A percentile compares a stretch with the other conserved stretches of the same genome.
Evolutionary conservation across 2,888 invertebrate species (phyloP).

Genomic region (Pelosia muscerda): DNA sequence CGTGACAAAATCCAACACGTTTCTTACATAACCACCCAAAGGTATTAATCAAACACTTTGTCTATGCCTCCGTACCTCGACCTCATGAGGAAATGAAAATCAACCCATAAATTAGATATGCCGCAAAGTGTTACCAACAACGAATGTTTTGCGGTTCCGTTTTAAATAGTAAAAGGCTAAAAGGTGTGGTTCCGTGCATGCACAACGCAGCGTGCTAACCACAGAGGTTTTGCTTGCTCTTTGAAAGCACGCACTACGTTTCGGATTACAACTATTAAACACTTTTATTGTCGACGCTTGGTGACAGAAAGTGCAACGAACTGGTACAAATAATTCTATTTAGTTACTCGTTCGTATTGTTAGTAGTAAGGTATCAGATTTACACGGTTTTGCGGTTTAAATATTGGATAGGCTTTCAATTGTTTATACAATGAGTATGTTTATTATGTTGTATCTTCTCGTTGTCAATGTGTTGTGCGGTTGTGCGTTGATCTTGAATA

Average conservation of each 20-base stretch:
- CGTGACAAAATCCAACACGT: slow-evolving; percentile 8
- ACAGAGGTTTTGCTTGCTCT: slow-evolving; percentile 31
- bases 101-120: slow-evolving; percentile 39
- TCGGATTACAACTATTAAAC: slow-evolving; percentile 52
- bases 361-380: slow-evolving; percentile 37
- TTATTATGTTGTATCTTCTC: too few relatives aligned
- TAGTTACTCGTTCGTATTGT: slow-evolving; percentile 36
- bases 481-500: too few relatives aligned
- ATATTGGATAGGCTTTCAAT: background rate
- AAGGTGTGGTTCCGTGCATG: slow-evolving; percentile 15
- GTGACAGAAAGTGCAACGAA: slow-evolving; percentile 56
- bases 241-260: slow-evolving; percentile 52
- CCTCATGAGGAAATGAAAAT: slow-evolving; percentile 32
- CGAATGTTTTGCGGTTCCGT: slow-evolving; percentile 45
- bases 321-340: slow-evolving; percentile 40
- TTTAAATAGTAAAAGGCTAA: slow-evolving; percentile 12
- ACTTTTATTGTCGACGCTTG: slow-evolving; percentile 56
- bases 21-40: background rate
- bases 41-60: slow-evolving; percentile 1
- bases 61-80: slow-evolving; percentile 13
- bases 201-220: slow-evolving; percentile 26
- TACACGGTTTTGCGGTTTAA: background rate
- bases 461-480: too few relatives aligned
- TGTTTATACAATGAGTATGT: background rate
- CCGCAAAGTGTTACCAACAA: slow-evolving; percentile 40